Base-by-base conservation (phyloP, 2,797 vertebrate genomes). In the Falco concolor region DNA sequence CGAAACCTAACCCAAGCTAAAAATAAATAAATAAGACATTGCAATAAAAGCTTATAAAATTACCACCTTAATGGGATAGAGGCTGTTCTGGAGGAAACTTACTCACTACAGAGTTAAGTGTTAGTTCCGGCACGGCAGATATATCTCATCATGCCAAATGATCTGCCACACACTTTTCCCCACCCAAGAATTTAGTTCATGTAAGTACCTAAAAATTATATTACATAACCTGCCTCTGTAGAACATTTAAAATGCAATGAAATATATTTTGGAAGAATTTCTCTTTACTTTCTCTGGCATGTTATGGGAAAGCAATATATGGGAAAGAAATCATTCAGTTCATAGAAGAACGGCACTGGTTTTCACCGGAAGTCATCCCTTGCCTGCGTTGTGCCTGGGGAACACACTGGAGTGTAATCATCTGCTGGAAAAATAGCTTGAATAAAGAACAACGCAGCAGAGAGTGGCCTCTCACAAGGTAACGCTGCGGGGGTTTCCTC, bases 351-450 rank as follows among this genome's bases (percentile, higher is more conserved):
- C 25, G 2, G 24, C 25, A 8, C 7, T 5, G 8, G 24, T 59
- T 74, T 22, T 30, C 52, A 42, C 4, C 47, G 72, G 52, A n/a
- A 57, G 30, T 28, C 28, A 15, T n/a, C 13, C 52, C 13, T 22
- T 7, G 24, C 13, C 70, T 10, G 42, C 0, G 0, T 2, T 10
- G 78, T 49, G 56, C 38, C n/a, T 10, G 34, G 27, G 34, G 23
- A 47, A 69, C 22, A 24, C 8, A 0, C 19, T 8, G 25, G 28
- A 34, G 22, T 54, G 23, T 23, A 20, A 65, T 22, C 18, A 32
- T 3, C 61, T 12, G 0, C 68, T 12, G 40, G 49, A 49, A 61
- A 72, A 86, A 7, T 1, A 44, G 64, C 64, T 10, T 2, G 32
- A 30, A 23, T n/a, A 30, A 59, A 22, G 69, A 38, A n/a, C 1